Conservation (phyloP, 2,888 invertebrate genomes). For the Apodemia hepburni region DNA sequence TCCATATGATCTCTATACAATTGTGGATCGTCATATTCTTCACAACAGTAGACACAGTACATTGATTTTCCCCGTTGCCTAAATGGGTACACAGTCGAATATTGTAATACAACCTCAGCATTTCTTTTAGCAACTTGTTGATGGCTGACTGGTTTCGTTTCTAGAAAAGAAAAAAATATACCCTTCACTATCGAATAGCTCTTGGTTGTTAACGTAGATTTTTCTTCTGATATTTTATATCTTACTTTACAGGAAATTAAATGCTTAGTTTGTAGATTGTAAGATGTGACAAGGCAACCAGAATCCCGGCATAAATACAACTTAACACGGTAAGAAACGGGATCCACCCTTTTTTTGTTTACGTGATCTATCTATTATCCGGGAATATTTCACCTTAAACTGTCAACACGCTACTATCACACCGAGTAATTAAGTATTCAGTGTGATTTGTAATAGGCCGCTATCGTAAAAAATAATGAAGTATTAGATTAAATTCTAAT, state of each 20-base stretch:
- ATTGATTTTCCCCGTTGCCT: slow-evolving; percentile 52
- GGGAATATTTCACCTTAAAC: no score
- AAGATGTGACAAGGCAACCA: no score
- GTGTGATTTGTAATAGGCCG: no score
- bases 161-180: slow-evolving; percentile 64
- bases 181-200: slow-evolving; percentile 32
- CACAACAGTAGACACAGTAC: slow-evolving; percentile 67
- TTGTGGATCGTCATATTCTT: slow-evolving; percentile 51
- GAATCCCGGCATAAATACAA: no score
- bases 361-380: no score
- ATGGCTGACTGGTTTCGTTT: slow-evolving; percentile 43
- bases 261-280: no score
- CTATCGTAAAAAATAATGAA: no score
- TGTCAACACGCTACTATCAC: no score
- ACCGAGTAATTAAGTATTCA: no score
- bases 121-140: slow-evolving; percentile 55
- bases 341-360: no score
- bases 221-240: slow-evolving; percentile 10
- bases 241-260: background rate
- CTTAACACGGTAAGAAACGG: no score
- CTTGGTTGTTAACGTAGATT: slow-evolving; percentile 26
- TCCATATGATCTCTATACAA: slow-evolving; percentile 54
- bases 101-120: slow-evolving; percentile 61
- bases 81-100: slow-evolving; percentile 65
- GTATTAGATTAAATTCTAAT: no score